These are phyloP conservation scores for Dermochelys coriacea DNA, from an alignment of 2,797 vertebrate species.

Conservation along the genomic window DNA sequence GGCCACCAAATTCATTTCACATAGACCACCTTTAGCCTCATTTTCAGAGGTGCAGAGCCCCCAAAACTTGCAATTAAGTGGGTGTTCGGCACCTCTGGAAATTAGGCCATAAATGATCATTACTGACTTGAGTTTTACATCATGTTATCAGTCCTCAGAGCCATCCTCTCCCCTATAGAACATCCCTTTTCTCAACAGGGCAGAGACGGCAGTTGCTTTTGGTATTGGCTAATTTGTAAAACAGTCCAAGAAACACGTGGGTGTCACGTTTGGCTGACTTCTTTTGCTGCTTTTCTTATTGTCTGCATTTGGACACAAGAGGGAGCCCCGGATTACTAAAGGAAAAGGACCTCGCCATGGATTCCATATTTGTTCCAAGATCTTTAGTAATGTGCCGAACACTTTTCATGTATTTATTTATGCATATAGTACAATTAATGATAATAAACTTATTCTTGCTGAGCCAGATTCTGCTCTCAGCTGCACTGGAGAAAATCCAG, in stretches of 20 bases:
- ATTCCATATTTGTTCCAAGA: background rate
- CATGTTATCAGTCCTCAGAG: background rate
- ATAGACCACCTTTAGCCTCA: background rate
- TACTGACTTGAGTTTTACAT: background rate
- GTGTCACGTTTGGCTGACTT: background rate
- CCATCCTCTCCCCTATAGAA: background rate
- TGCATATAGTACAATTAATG: background rate
- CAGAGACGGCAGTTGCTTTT: background rate
- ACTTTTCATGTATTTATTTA: background rate
- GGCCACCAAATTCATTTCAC: background rate
- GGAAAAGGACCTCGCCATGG: background rate
- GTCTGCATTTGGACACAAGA: slow-evolving; percentile 53
- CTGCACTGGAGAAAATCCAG: fast-evolving
- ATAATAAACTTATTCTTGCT: background rate
- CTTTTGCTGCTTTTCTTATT: background rate
- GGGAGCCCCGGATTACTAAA: slow-evolving; percentile 60
- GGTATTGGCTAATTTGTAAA: background rate
- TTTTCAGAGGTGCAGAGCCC: background rate
- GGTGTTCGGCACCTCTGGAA: background rate
- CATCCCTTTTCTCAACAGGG: background rate
- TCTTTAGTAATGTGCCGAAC: background rate
- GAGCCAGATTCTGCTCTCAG: background rate
- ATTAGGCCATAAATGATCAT: background rate
- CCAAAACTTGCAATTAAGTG: background rate
- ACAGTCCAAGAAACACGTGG: background rate